Evolutionary conservation across 2,797 vertebrate species (phyloP).

Genomic region (Lepus oiostolus): DNA sequence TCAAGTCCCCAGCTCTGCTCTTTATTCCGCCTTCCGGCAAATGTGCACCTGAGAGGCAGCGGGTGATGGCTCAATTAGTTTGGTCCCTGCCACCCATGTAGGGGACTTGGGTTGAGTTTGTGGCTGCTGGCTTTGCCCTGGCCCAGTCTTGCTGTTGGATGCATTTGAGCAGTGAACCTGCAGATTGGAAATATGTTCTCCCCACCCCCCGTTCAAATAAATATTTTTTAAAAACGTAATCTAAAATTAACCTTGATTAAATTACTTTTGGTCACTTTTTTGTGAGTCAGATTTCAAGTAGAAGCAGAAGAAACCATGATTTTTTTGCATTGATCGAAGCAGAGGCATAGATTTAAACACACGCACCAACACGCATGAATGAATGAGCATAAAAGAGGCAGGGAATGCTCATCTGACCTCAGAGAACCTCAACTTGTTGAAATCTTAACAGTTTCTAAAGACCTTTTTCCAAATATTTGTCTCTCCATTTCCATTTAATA

Average conservation of each 20-base stretch:
- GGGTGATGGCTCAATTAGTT: no score
- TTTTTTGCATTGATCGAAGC: constrained; percentile 27
- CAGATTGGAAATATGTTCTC: no score
- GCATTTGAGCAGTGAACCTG: no score
- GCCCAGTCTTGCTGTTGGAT: no score
- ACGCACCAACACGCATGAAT: not conserved
- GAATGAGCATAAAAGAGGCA: not conserved
- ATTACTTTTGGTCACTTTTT: not conserved
- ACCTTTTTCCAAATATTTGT: constrained; percentile 4
- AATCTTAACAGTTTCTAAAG: not conserved
- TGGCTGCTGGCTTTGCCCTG: no score
- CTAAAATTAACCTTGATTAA: not conserved
- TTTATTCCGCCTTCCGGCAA: no score
- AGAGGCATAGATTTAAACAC: not conserved
- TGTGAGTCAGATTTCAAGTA: not conserved
- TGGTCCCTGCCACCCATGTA: no score
- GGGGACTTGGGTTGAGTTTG: no score
- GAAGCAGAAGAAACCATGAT: not conserved
- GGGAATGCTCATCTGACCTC: not conserved
- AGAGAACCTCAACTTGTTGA: not conserved
- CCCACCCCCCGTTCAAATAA: no score
- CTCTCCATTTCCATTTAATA: constrained; percentile 24
- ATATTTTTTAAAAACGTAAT: not conserved
- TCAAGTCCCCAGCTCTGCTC: no score
- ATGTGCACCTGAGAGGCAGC: no score